phyloP scores from a whole-genome alignment of 2,113 vertebrate genomes.

The Struthio camelus region DNA sequence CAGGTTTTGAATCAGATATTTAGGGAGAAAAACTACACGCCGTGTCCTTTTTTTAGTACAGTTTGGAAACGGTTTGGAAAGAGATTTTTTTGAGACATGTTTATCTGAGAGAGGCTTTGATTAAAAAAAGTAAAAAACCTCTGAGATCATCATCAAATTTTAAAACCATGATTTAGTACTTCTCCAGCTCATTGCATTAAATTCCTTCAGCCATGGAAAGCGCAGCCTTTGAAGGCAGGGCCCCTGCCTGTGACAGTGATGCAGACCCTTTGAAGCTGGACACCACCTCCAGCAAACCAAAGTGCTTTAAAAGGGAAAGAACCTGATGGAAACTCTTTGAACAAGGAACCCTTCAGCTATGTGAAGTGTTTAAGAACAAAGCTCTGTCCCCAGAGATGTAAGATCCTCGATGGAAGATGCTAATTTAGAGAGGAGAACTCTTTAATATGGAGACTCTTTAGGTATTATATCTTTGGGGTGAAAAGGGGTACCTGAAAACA shows the following conservation, averaged over 20 bases:
- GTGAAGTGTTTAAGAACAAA: neutral
- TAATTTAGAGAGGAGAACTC: neutral
- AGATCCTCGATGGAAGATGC: neutral
- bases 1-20: neutral
- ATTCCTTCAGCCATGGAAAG: neutral
- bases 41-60: neutral
- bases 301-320: neutral
- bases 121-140: neutral
- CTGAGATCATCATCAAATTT: neutral
- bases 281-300: neutral
- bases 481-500: neutral
- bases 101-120: neutral
- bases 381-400: neutral
- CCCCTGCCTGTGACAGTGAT: neutral
- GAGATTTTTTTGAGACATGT: neutral
- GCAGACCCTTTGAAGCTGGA: neutral
- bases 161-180: neutral
- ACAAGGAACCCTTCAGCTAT: neutral
- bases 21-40: neutral
- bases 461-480: neutral
- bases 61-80: slow-evolving; percentile 13
- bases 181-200: neutral
- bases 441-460: neutral
- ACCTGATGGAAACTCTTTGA: neutral
- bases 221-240: neutral